Conservation (phyloP, 2,888 invertebrate species). For the Eledone cirrhosa region DNA sequence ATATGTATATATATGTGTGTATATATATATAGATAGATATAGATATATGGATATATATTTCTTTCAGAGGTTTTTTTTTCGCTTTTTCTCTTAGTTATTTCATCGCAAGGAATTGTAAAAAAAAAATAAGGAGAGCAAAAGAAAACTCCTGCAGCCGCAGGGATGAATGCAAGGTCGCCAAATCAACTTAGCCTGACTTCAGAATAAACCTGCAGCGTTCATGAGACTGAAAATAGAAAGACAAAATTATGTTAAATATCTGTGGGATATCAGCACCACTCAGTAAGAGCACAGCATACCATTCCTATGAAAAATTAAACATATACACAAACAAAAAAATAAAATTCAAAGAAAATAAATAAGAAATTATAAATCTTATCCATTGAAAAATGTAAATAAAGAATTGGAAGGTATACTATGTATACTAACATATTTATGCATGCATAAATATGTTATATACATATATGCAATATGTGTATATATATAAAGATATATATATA, state of each 20-base stretch:
- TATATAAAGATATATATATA: not conserved
- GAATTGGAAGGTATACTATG: too few species aligned
- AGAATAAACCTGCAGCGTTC: not conserved
- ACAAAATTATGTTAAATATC: conserved; percentile 15
- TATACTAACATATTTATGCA: not conserved
- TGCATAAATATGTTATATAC: not conserved
- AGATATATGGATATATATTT: not conserved
- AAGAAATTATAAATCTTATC: not conserved
- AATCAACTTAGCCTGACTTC: conserved; percentile 19
- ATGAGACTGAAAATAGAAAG: conserved; percentile 28
- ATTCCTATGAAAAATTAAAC: not conserved
- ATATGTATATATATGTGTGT: too few species aligned
- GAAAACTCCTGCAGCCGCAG: not conserved
- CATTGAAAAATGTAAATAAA: not conserved
- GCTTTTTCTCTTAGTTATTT: not conserved
- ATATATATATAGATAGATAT: not conserved
- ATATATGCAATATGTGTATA: not conserved
- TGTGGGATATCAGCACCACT: not conserved
- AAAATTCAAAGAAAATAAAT: not conserved
- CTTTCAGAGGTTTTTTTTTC: not conserved
- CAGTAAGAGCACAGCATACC: not conserved
- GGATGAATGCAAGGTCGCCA: not conserved
- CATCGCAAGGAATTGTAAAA: not conserved
- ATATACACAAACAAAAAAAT: not conserved
- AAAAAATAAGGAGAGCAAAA: too few species aligned